phyloP scores from a whole-genome alignment of 2,113 vertebrate species.

The Desmodus rotundus region DNA sequence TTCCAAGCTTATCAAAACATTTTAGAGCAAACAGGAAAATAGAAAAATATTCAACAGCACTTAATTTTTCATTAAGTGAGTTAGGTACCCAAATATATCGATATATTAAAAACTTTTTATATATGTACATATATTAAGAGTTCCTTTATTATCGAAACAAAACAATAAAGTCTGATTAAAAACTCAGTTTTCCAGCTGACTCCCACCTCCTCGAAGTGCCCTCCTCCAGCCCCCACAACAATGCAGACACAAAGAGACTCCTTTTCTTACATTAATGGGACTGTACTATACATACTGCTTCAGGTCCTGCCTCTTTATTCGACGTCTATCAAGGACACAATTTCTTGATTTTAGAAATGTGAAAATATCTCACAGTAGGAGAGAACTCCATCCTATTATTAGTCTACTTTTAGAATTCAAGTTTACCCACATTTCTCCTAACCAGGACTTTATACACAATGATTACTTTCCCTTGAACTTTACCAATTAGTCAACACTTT shows the following conservation, averaged over 20 bases:
- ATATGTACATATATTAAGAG: not conserved
- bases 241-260: not conserved
- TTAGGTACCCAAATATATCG: not conserved
- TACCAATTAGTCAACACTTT: conserved; percentile 18
- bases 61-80: not conserved
- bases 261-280: not conserved
- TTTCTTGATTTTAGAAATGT: conserved; percentile 1
- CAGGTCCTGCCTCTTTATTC: not conserved
- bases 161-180: conserved; percentile 3
- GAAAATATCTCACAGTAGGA: not conserved
- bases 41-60: not conserved
- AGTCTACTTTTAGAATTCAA: not conserved
- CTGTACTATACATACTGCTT: not conserved
- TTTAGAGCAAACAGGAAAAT: not conserved
- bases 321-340: not conserved
- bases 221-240: not conserved
- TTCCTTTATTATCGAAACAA: conserved; percentile 36
- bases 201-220: not conserved
- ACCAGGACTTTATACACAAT: not conserved
- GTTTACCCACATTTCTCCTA: not conserved
- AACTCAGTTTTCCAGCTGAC: not conserved
- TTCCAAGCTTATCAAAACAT: not conserved
- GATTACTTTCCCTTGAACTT: not conserved
- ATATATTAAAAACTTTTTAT: not conserved
- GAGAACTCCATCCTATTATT: not conserved